Evolutionary conservation across 2,797 vertebrate species (phyloP).

Genomic region (Malacoraja senta): DNA sequence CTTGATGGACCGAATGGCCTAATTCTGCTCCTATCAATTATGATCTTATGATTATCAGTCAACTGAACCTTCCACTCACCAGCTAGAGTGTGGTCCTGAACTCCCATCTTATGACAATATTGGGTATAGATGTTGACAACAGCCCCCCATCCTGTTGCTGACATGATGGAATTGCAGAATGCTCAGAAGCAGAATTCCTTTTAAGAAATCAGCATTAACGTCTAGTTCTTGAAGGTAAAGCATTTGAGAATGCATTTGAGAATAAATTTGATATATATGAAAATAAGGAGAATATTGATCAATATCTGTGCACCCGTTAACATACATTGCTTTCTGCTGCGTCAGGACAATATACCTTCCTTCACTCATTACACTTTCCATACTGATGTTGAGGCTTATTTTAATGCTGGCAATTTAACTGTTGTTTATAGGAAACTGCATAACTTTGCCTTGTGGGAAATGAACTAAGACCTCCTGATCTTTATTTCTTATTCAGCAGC

Average conservation of each 20-base stretch:
- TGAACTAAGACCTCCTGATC: neutral
- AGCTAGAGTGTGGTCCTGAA: no score
- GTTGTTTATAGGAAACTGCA: neutral
- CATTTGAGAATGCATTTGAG: neutral
- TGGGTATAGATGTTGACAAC: no score
- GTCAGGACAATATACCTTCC: neutral
- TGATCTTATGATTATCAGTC: no score
- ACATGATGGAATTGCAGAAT: neutral
- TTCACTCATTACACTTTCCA: neutral
- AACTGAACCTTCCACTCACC: no score
- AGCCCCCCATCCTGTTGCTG: neutral
- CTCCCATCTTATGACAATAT: no score
- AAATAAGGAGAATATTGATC: neutral
- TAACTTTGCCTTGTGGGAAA: neutral
- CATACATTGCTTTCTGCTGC: neutral
- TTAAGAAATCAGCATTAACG: slow-evolving; percentile 11
- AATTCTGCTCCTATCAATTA: no score
- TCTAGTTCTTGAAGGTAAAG: neutral
- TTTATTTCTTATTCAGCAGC: neutral
- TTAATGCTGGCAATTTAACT: neutral
- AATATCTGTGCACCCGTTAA: neutral
- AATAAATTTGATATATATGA: neutral
- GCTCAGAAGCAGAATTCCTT: neutral
- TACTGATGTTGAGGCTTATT: neutral
- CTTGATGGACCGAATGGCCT: no score